Base-by-base conservation (phyloP, 2,113 vertebrate genomes). In the Oceanodroma tethys region DNA sequence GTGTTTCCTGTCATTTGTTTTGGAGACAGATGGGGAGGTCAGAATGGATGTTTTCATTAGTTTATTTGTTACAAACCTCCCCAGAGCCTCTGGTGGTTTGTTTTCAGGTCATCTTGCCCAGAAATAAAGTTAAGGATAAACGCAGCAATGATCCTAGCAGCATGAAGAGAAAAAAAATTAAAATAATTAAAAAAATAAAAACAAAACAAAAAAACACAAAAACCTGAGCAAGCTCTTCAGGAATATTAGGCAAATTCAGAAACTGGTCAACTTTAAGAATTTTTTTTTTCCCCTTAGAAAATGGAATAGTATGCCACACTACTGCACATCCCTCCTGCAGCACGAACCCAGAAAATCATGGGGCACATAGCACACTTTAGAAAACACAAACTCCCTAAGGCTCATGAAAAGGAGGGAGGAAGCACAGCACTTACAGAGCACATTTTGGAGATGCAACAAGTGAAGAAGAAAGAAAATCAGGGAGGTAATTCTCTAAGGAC, bases 81-180 rank as follows among this genome's bases (percentile, higher is more conserved):
- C 84, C 71, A 62, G 88, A 93, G 89, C n/a, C 52, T 74, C 81
- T 59, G 38, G 48, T 81, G 78, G 62, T 52, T 70, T 86, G 59
- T 52, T 96, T 96, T 84, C 90, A 95, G 92, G 95, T 88, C 89
- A 97, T 76, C 86, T 65, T 90, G 81, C 72, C 91, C 86, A 96
- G 86, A 94, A 92, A 82, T 52, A 59, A 84, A 93, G 19, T 81
- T 83, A 92, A 23, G 1, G 42, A 84, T 53, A 85, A 93, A 72
- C 11, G 36, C 58, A 88, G 83, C 55, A 92, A 23, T 75, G 47
- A 96, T 81, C 36, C 42, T 42, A 85, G 48, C 60, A 91, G 81
- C 34, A 65, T 3, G 30, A 86, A 14, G 8, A 48, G 26, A 72
- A 70, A 70, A 85, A 76, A 82, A 91, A 74, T 13, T 48, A 56